Percentiles rank a stretch among this genome's conserved stretches.
Evolutionary conservation across 2,888 invertebrate species (phyloP).

Genomic region (Macrostomum cliftonense): DNA sequence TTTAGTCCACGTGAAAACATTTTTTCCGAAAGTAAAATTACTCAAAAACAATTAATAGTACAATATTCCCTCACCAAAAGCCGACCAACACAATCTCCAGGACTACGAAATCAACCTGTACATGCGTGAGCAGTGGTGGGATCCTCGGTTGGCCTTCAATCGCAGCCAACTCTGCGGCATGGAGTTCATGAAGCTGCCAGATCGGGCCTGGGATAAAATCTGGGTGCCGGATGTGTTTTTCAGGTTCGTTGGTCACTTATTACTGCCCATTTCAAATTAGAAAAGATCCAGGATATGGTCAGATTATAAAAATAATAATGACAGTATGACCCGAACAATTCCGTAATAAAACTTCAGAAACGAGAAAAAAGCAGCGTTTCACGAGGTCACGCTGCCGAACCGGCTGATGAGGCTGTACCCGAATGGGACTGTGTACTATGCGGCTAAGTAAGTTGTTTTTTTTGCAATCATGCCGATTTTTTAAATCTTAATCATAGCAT

Average conservation of each 20-base stretch:
- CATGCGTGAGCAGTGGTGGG: conserved; percentile 9
- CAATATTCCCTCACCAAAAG: no score
- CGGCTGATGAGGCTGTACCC: conserved; percentile 24
- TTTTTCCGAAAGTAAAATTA: no score
- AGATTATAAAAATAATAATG: no score
- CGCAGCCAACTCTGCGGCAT: background rate
- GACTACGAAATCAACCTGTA: conserved; percentile 11
- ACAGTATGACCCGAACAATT: no score
- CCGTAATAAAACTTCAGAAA: no score
- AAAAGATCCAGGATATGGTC: no score
- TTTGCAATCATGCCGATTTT: no score
- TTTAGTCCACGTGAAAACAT: no score
- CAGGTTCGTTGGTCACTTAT: background rate
- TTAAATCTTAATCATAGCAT: no score
- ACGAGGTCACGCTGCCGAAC: conserved; percentile 26
- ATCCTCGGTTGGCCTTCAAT: conserved; percentile 7
- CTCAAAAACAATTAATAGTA: no score
- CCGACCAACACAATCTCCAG: no score
- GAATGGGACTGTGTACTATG: conserved; percentile 25
- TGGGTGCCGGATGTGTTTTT: conserved; percentile 29
- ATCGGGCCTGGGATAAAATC: conserved; percentile 15
- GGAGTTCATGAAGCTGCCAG: background rate
- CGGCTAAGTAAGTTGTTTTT: conserved; percentile 18
- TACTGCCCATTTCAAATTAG: no score
- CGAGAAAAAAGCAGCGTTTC: conserved; percentile 25